Conservation (phyloP, 2,113 vertebrate species). For the Scomber japonicus region DNA sequence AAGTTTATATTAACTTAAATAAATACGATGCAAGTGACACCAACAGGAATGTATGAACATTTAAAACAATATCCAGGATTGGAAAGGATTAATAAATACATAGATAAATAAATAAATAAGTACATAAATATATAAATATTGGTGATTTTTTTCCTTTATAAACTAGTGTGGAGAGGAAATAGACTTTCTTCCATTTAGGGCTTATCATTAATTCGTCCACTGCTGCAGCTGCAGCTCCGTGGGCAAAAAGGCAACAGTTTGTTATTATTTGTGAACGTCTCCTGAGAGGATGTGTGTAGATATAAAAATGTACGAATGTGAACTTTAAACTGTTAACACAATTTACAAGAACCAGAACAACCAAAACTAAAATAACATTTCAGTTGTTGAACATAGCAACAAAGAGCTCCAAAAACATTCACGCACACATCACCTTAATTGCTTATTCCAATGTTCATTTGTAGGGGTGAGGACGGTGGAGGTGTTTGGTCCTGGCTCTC, state of each 20-base stretch:
- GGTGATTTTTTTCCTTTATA: neutral
- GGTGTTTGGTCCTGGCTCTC: constrained; percentile 88
- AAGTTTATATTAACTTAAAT: constrained; percentile 3
- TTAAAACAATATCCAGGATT: neutral
- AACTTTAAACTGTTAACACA: neutral
- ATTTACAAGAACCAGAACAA: neutral
- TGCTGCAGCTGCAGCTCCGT: constrained; percentile 5
- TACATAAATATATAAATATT: constrained; percentile 24
- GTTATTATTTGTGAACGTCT: neutral
- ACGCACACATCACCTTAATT: neutral
- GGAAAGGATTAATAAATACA: constrained; percentile 7
- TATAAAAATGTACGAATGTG: constrained; percentile 2
- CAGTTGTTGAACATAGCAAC: neutral
- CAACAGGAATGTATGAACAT: neutral
- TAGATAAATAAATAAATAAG: constrained; percentile 31
- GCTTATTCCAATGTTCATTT: constrained; percentile 68
- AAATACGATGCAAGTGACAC: neutral
- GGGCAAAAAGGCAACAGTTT: constrained; percentile 1
- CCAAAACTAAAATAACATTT: neutral
- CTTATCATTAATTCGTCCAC: neutral
- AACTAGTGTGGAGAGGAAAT: accelerated
- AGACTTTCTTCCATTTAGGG: neutral
- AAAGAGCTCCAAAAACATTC: neutral
- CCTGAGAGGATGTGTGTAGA: neutral
- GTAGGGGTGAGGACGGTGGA: constrained; percentile 89